These are phyloP conservation scores for Euwallacea fornicatus DNA, from an alignment of 1,140 invertebrate species.

Conservation along the genomic window DNA sequence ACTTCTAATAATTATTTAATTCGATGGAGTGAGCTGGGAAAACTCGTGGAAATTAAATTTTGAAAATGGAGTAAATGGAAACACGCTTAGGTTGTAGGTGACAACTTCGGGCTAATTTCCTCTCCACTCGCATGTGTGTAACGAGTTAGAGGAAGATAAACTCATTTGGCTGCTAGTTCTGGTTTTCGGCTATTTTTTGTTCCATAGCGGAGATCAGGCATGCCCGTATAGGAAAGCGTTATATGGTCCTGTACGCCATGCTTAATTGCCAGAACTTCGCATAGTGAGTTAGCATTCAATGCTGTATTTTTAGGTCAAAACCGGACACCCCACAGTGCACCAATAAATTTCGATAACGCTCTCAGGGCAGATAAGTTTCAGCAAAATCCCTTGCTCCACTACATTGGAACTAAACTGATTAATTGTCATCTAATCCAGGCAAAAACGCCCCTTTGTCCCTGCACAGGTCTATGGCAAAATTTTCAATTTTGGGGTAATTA, in stretches of 20 bases:
- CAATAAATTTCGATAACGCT: neutral
- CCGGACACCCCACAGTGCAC: too few relatives aligned
- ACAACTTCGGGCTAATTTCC: constrained; percentile 11
- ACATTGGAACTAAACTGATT: constrained; percentile 15
- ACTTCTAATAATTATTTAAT: constrained; percentile 13
- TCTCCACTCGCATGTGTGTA: neutral
- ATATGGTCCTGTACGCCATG: constrained; percentile 24
- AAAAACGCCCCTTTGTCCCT: constrained; percentile 7
- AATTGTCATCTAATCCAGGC: constrained; percentile 6
- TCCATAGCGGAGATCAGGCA: constrained; percentile 6
- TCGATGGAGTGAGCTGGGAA: neutral
- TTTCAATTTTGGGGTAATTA: neutral
- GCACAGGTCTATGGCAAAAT: constrained; percentile 8
- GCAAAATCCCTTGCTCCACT: constrained; percentile 5
- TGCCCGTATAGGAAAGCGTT: constrained; percentile 23
- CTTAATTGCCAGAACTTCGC: too few relatives aligned
- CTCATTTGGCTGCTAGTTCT: neutral
- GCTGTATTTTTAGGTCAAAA: too few relatives aligned
- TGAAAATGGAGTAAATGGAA: constrained; percentile 7
- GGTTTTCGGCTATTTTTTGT: neutral
- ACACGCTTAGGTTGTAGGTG: constrained; percentile 1
- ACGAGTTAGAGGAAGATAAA: neutral
- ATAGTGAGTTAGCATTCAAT: too few relatives aligned
- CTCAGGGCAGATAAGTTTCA: constrained; percentile 10
- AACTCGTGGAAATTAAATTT: constrained; percentile 13